Conservation (phyloP, 2,113 vertebrate genomes). For the Piaya cayana region DNA sequence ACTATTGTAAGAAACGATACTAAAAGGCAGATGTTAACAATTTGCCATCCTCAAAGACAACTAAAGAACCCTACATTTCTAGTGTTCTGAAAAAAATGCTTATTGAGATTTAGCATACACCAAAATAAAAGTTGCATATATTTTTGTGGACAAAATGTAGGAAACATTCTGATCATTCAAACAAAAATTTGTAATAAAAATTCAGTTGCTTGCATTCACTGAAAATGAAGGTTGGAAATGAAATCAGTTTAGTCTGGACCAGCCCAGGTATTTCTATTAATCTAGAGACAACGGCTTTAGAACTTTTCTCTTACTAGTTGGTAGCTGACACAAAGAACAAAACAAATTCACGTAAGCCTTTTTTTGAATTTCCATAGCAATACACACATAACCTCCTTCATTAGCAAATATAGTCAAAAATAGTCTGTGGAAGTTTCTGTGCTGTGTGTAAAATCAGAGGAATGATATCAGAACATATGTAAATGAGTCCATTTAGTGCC, state of each 20-base stretch:
- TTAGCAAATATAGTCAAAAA: neutral
- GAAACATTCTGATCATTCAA: neutral
- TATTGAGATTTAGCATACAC: neutral
- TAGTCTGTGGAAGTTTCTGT: neutral
- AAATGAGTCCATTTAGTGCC: neutral
- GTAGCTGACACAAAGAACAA: neutral
- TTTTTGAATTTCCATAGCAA: neutral
- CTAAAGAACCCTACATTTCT: slow-evolving; percentile 66
- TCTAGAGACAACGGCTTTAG: neutral
- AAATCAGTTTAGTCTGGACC: neutral
- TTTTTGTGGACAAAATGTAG: neutral
- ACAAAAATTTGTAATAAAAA: neutral
- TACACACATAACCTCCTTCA: neutral
- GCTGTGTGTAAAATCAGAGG: neutral
- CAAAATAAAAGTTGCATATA: neutral
- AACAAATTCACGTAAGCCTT: neutral
- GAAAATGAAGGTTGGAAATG: neutral
- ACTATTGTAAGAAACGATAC: slow-evolving; percentile 75
- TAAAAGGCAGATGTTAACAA: slow-evolving; percentile 81
- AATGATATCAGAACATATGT: neutral
- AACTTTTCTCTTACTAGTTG: neutral
- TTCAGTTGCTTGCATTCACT: neutral
- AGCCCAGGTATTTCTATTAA: neutral
- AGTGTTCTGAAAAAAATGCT: slow-evolving; percentile 58
- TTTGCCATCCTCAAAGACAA: slow-evolving; percentile 75